Evolutionary conservation across 92 coral and sea anemone genomes (phyloP).

Genomic region (Palythoa grandis): DNA sequence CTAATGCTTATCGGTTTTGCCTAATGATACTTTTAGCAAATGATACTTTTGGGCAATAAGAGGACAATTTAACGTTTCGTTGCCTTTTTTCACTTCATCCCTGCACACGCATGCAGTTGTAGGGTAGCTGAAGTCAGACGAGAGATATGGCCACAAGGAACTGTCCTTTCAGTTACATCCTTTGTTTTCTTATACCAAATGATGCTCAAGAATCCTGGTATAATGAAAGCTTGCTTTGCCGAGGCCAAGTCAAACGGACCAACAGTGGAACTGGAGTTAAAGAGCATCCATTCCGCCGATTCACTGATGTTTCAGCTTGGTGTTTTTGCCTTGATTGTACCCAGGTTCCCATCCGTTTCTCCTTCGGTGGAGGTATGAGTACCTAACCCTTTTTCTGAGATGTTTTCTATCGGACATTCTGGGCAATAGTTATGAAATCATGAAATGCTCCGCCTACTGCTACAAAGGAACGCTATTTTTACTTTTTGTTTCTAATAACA

Average conservation of each 20-base stretch:
- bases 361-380: slow-evolving; percentile 10
- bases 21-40: too few relatives aligned
- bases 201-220: slow-evolving; percentile 24
- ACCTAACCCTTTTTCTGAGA: not conserved
- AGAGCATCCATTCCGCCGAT: not conserved
- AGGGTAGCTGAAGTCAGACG: not conserved
- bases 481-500: too few relatives aligned
- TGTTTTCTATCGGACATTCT: not conserved
- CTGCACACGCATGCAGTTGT: not conserved
- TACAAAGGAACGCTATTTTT: too few relatives aligned
- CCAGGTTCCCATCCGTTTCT: slow-evolving; percentile 26
- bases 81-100: too few relatives aligned
- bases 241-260: slow-evolving; percentile 21
- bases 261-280: not conserved
- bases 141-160: slow-evolving; percentile 35
- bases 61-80: not conserved
- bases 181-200: slow-evolving; percentile 20
- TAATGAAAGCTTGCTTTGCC: slow-evolving; percentile 1
- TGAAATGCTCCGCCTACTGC: too few relatives aligned
- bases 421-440: too few relatives aligned
- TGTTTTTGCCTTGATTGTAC: slow-evolving; percentile 28
- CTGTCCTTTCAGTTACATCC: slow-evolving; percentile 13
- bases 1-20: too few relatives aligned
- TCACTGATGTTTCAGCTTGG: slow-evolving; percentile 37
- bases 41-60: not conserved